Base-by-base conservation (phyloP, 2,888 invertebrate genomes). In the Cepaea hortensis region DNA sequence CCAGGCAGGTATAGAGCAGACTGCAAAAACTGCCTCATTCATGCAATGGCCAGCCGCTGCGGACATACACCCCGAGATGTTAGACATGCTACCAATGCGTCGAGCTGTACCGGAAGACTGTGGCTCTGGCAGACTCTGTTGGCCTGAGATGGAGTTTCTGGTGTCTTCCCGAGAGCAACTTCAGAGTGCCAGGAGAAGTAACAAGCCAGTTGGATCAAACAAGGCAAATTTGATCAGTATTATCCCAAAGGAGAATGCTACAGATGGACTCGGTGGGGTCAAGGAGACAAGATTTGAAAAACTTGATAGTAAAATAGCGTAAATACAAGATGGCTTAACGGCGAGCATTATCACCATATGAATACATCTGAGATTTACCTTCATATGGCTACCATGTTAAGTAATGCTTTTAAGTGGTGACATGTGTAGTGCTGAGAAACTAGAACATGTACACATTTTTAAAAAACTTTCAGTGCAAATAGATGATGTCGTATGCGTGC, bases 131-230 rank as follows among this genome's bases (percentile, higher is more conserved):
- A 75, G 84, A 48, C 75, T 87, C 18, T 87, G 84, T 55, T 87
- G 87, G 87, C 83, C 87, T 23, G 87, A 87, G 35, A 87, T 87
- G 87, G 87, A 87, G 84, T 80, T 87, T 35, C 55, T 86, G 55
- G 84, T 87, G 87, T 77, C 87, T 6, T 87, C 87, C 15, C 68
- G 84, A 84, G 87, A 87, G 23, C 87, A 87, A 62, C 79, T 87
- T 3, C 87, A 87, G 73, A 50, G 72, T 6, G 87, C 80, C 0
- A 68, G 87, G 20, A 61, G 84, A 23, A 87, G 87, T 82, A 87
- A 87, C 80, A 87, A 87, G 68, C 87, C 87, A 50, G 80, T 87
- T 83, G 87, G 87, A n/a, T 87, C 87, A 15, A 87, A 87, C 73
- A 87, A 84, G 68, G 87, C 87, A n/a, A 87, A 87, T 62, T 62